Percentiles rank a stretch among this genome's conserved stretches.
Conservation (phyloP, 2,888 invertebrate genomes). For the Gortyna flavago region DNA sequence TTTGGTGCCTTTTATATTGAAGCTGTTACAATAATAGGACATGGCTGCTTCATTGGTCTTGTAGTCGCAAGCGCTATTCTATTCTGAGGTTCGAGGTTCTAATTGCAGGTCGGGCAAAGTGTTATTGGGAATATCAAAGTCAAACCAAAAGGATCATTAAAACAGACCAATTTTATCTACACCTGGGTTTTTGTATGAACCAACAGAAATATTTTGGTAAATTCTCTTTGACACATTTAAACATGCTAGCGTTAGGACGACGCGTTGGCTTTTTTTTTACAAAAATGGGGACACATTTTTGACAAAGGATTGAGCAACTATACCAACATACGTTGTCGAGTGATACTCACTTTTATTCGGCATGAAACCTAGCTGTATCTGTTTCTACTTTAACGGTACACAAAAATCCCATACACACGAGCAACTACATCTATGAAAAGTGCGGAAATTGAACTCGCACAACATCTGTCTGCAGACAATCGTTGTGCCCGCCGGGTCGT, state of each 20-base stretch:
- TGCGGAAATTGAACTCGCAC: too few species aligned
- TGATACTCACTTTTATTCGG: neutral
- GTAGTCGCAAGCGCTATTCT: neutral
- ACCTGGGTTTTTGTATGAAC: slow-evolving; percentile 1
- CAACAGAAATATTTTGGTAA: neutral
- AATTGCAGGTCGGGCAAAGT: neutral
- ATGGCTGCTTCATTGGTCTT: too few species aligned
- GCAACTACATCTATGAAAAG: too few species aligned
- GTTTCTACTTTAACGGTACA: neutral
- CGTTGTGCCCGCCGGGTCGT: too few species aligned
- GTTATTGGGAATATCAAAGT: too few species aligned
- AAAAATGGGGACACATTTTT: neutral
- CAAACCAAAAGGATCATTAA: slow-evolving; percentile 7
- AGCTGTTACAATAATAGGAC: neutral
- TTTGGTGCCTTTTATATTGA: neutral
- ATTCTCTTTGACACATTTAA: neutral
- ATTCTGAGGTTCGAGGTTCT: neutral
- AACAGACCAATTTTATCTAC: slow-evolving; percentile 9
- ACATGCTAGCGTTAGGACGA: slow-evolving; percentile 5
- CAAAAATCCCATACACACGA: neutral
- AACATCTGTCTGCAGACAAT: too few species aligned
- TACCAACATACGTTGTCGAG: too few species aligned
- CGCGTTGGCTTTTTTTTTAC: neutral
- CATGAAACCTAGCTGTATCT: neutral
- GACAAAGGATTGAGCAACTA: neutral